Conservation (phyloP, 1,140 invertebrate species). For the Lepidurus arcticus region DNA sequence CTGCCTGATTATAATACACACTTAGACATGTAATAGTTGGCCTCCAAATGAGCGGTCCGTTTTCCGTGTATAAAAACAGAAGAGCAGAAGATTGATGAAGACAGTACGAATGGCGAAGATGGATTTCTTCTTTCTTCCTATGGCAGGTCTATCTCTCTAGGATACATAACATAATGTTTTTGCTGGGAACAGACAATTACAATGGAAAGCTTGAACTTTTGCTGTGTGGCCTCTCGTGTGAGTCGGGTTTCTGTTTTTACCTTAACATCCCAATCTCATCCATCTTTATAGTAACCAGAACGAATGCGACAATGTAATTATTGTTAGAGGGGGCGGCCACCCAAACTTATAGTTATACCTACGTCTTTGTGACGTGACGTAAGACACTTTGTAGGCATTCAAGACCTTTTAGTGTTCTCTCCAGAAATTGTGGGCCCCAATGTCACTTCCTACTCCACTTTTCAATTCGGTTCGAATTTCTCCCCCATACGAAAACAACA, state of each 20-base stretch:
- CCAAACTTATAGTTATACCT: background rate
- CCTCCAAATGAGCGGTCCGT: background rate
- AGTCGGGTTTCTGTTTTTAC: background rate
- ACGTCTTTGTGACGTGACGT: background rate
- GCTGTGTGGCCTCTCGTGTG: background rate
- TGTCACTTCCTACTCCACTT: background rate
- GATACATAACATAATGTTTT: background rate
- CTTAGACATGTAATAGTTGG: background rate
- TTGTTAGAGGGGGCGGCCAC: background rate
- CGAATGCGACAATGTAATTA: slow-evolving; percentile 16
- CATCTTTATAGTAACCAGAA: slow-evolving; percentile 12
- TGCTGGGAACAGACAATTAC: background rate
- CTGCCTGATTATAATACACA: background rate
- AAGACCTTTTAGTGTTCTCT: background rate
- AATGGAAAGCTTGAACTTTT: background rate
- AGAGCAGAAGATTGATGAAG: slow-evolving; percentile 15
- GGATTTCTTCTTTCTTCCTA: background rate
- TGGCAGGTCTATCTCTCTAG: background rate
- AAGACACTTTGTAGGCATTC: background rate
- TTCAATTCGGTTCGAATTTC: background rate
- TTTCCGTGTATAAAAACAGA: slow-evolving; percentile 5
- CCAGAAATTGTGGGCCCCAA: background rate
- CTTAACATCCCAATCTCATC: slow-evolving; percentile 19
- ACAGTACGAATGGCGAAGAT: background rate
- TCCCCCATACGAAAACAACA: background rate